phyloP scores from a whole-genome alignment of 2,113 vertebrate species.

The Alces alces region DNA sequence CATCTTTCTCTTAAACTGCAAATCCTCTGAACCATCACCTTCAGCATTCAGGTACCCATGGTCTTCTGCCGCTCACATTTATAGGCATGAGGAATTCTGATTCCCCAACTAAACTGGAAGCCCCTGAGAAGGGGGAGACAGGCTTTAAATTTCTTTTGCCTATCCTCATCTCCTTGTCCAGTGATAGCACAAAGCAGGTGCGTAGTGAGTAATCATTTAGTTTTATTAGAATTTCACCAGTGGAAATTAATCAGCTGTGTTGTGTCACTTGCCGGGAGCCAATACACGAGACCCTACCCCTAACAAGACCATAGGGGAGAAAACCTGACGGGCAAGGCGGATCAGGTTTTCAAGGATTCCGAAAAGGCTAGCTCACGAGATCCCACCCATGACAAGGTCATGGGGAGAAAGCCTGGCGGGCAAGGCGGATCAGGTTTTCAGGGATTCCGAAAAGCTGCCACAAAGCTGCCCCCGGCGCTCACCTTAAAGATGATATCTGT shows the following conservation, averaged over 20 bases:
- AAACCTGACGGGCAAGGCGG: too few species aligned
- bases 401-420: too few species aligned
- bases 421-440: too few species aligned
- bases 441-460: too few species aligned
- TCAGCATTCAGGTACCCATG: neutral
- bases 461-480: too few species aligned
- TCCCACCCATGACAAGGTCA: too few species aligned
- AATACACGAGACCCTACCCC: too few species aligned
- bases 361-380: too few species aligned
- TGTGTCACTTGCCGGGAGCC: too few species aligned
- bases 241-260: neutral
- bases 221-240: neutral
- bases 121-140: neutral
- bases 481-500: too few species aligned
- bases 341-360: too few species aligned
- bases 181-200: neutral
- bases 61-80: neutral
- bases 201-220: neutral
- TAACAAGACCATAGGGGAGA: too few species aligned
- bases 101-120: neutral
- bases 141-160: neutral
- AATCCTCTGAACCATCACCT: neutral
- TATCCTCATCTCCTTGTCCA: neutral
- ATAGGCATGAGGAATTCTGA: neutral
- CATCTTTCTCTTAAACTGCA: neutral